A percentile compares a stretch with the other conserved stretches of the same genome.
Conservation (phyloP, 2,113 vertebrate genomes). For the Climacteris rufus region DNA sequence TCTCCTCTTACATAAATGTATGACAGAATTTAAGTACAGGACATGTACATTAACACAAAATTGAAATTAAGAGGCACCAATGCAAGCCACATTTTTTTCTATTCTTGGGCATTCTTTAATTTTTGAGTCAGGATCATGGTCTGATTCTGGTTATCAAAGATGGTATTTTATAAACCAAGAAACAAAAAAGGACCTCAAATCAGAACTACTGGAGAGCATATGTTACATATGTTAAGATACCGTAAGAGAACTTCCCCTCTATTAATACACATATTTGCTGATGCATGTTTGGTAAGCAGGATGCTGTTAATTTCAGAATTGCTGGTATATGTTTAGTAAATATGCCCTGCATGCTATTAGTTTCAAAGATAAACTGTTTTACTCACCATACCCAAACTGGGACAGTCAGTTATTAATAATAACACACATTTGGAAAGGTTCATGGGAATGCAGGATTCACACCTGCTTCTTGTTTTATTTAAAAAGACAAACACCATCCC, state of each 20-base stretch:
- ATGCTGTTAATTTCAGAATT: background rate
- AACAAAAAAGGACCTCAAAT: background rate
- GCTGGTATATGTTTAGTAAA: background rate
- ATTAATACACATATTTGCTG: background rate
- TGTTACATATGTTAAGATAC: background rate
- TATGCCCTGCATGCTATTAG: rapidly evolving
- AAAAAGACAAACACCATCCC: background rate
- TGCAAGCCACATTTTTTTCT: background rate
- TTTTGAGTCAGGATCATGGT: background rate
- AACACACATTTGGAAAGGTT: background rate
- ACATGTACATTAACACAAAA: background rate
- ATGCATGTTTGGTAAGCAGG: background rate
- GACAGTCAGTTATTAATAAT: background rate
- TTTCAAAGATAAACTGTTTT: background rate
- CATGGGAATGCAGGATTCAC: background rate
- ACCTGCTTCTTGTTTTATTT: background rate
- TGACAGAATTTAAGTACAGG: background rate
- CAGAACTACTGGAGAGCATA: background rate
- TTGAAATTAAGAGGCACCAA: background rate
- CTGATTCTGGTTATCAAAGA: background rate
- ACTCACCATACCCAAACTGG: background rate
- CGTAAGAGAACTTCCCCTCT: background rate
- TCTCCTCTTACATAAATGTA: background rate
- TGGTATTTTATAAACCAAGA: background rate
- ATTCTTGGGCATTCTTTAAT: background rate